These are phyloP conservation scores for Limnephilus rhombicus DNA, from an alignment of 2,888 invertebrate genomes.

Conservation along the genomic window DNA sequence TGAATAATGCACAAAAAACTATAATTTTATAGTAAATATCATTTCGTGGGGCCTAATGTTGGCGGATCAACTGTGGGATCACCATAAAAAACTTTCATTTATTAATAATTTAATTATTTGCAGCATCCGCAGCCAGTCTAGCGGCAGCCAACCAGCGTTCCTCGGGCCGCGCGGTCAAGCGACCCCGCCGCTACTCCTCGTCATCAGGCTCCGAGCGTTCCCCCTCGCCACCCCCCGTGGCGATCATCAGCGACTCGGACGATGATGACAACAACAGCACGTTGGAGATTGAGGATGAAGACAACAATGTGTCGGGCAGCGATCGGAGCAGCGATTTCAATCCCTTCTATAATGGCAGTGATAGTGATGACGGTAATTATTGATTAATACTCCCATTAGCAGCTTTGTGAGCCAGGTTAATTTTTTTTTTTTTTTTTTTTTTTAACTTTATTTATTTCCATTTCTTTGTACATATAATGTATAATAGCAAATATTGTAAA, in stretches of 20 bases:
- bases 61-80: too few relatives aligned
- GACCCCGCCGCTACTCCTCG: conserved; percentile 78
- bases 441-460: too few relatives aligned
- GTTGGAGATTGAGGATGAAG: conserved; percentile 77
- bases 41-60: too few relatives aligned
- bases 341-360: conserved; percentile 91
- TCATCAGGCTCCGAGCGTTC: conserved; percentile 80
- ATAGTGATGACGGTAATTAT: conserved; percentile 84
- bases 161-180: conserved; percentile 71
- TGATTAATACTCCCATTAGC: not conserved
- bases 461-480: too few relatives aligned
- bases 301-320: conserved; percentile 75
- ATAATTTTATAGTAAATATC: too few relatives aligned
- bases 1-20: too few relatives aligned
- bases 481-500: too few relatives aligned
- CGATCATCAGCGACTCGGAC: conserved; percentile 81
- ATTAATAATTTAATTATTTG: not conserved
- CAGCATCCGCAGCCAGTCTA: not conserved
- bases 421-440: too few relatives aligned
- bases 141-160: conserved; percentile 30
- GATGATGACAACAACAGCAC: conserved; percentile 78
- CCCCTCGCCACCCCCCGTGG: conserved; percentile 73
- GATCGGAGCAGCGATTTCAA: conserved; percentile 91
- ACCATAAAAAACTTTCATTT: too few relatives aligned
- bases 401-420: conserved; percentile 68